phyloP scores from a whole-genome alignment of 2,113 vertebrate genomes.

The Dasyurus viverrinus region DNA sequence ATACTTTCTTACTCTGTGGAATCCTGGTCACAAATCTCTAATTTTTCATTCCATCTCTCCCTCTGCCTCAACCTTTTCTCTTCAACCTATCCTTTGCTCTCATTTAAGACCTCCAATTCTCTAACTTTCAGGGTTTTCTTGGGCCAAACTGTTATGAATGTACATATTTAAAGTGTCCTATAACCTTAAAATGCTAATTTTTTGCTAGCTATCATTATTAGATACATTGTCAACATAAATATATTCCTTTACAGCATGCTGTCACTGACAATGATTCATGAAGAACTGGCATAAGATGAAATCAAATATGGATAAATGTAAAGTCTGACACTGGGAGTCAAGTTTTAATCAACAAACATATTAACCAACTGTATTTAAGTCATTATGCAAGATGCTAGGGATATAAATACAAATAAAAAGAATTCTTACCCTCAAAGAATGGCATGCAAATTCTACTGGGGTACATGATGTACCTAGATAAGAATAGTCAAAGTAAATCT shows the following conservation, averaged over 20 bases:
- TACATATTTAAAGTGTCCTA: not conserved
- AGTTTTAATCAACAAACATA: not conserved
- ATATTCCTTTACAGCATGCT: not conserved
- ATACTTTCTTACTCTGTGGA: not conserved
- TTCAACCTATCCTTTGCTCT: not conserved
- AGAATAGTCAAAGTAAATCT: not conserved
- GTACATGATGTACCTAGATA: not conserved
- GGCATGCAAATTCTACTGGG: not conserved
- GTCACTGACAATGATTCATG: not conserved
- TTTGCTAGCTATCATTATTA: not conserved
- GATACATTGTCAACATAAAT: not conserved
- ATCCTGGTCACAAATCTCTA: not conserved
- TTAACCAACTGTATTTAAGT: not conserved
- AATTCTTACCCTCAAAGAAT: not conserved
- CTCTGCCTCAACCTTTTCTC: not conserved
- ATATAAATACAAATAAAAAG: not conserved
- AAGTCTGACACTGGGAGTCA: not conserved
- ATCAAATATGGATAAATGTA: not conserved
- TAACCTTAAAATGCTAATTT: not conserved
- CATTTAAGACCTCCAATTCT: not conserved
- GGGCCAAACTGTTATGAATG: not conserved
- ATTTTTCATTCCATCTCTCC: not conserved
- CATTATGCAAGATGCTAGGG: not conserved
- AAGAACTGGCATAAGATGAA: not conserved
- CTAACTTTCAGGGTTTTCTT: not conserved